Evolutionary conservation across 2,888 invertebrate species (phyloP).

Genomic region (Leptinotarsa peninsularis): DNA sequence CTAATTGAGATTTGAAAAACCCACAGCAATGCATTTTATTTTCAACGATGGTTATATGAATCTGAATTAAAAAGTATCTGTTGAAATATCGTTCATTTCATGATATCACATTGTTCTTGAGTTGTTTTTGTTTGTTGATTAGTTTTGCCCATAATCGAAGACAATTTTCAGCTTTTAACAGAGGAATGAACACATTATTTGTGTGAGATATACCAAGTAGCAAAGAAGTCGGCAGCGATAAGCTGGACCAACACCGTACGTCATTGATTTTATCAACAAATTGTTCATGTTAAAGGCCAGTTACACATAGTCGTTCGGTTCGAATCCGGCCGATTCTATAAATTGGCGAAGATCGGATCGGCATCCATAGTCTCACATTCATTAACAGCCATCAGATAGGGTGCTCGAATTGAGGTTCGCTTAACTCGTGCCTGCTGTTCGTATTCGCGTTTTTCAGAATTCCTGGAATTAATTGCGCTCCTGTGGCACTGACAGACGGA

Average conservation of each 20-base stretch:
- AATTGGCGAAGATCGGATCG: constrained; percentile 60
- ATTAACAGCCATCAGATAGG: constrained; percentile 63
- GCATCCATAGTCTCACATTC: constrained; percentile 58
- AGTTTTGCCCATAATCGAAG: no score
- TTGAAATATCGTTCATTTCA: no score
- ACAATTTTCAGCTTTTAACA: not conserved
- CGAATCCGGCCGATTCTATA: constrained; percentile 57
- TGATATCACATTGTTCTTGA: no score
- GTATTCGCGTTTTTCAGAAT: constrained; percentile 51
- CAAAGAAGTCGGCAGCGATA: constrained; percentile 22
- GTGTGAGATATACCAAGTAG: constrained; percentile 17
- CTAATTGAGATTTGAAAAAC: no score
- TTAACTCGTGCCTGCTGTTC: constrained; percentile 39
- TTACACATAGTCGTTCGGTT: constrained; percentile 52
- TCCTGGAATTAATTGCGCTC: constrained; percentile 54
- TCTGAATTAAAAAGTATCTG: no score
- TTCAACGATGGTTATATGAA: no score
- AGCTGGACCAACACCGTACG: constrained; percentile 36
- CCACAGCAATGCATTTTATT: no score
- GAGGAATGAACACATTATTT: constrained; percentile 24
- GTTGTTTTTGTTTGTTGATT: no score
- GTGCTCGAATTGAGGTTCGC: constrained; percentile 49
- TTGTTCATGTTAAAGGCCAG: constrained; percentile 60
- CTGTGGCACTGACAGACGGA: constrained; percentile 43
- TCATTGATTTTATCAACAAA: constrained; percentile 58